Evolutionary conservation across 2,113 vertebrate species (phyloP).

Genomic region (Dipodomys merriami): DNA sequence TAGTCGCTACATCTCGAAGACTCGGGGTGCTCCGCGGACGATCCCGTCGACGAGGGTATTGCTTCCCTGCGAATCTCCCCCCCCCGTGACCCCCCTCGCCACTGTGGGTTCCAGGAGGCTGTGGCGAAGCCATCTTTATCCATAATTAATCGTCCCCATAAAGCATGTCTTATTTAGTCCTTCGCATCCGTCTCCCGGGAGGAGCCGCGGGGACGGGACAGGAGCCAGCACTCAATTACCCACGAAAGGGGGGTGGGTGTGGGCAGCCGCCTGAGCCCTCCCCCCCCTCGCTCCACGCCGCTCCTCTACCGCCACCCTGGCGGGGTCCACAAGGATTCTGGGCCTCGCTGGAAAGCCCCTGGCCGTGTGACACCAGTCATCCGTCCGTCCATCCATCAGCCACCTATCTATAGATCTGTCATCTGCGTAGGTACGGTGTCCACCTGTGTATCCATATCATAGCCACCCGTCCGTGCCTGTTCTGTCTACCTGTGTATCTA

Average conservation of each 20-base stretch:
- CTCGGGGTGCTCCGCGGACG: neutral
- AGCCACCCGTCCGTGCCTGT: too few species aligned
- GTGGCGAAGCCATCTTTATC: conserved; percentile 62
- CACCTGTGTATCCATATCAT: too few species aligned
- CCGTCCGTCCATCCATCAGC: too few species aligned
- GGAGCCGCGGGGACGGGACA: conserved; percentile 23
- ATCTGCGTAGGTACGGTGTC: too few species aligned
- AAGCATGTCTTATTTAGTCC: conserved; percentile 53
- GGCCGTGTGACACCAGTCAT: too few species aligned
- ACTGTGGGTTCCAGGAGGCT: conserved; percentile 41
- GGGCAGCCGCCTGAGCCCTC: too few species aligned
- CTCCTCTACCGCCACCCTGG: too few species aligned
- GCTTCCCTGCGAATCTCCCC: conserved; percentile 8
- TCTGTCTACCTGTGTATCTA: too few species aligned
- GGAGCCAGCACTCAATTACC: conserved; percentile 40
- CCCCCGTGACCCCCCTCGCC: neutral
- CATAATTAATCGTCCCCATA: conserved; percentile 60
- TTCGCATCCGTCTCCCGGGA: conserved; percentile 53
- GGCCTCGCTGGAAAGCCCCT: too few species aligned
- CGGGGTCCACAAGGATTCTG: too few species aligned
- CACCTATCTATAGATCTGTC: too few species aligned
- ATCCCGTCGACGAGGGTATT: conserved; percentile 8
- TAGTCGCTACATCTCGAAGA: neutral
- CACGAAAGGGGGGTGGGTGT: neutral
- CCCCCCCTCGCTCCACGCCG: too few species aligned